Percentiles rank a stretch among this genome's conserved stretches.
These are phyloP conservation scores for Leptoclinus maculatus DNA, from an alignment of 2,797 vertebrate genomes.

Conservation along the genomic window DNA sequence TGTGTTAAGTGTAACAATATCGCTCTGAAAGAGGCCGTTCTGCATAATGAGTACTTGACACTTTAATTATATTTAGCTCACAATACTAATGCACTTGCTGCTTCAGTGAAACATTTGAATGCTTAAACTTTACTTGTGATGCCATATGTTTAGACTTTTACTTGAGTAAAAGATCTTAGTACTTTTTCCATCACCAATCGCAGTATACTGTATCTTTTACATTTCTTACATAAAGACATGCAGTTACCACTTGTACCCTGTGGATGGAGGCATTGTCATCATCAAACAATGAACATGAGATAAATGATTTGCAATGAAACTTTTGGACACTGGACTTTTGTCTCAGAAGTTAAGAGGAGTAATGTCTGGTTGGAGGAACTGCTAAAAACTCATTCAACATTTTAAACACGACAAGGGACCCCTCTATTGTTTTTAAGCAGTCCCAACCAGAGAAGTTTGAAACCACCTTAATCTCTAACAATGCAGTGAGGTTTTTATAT, in stretches of 20 bases:
- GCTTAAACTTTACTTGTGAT: background rate
- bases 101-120: background rate
- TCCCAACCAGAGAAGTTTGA: no score
- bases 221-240: background rate
- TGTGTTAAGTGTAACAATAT: background rate
- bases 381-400: no score
- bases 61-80: background rate
- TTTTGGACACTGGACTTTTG: no score
- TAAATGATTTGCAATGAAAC: background rate
- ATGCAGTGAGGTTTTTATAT: no score
- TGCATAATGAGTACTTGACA: background rate
- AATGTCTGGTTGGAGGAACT: background rate
- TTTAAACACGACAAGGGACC: no score
- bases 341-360: background rate
- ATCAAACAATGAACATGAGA: background rate
- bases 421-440: no score
- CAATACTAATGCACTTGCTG: background rate
- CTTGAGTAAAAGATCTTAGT: background rate
- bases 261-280: slow-evolving; percentile 55
- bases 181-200: background rate
- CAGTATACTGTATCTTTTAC: background rate
- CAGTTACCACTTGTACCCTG: slow-evolving; percentile 44
- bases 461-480: no score
- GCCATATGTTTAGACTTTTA: background rate
- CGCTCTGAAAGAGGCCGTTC: background rate